These are phyloP conservation scores for Schrankia costaestrigalis DNA, from an alignment of 2,888 invertebrate genomes.

Conservation along the genomic window DNA sequence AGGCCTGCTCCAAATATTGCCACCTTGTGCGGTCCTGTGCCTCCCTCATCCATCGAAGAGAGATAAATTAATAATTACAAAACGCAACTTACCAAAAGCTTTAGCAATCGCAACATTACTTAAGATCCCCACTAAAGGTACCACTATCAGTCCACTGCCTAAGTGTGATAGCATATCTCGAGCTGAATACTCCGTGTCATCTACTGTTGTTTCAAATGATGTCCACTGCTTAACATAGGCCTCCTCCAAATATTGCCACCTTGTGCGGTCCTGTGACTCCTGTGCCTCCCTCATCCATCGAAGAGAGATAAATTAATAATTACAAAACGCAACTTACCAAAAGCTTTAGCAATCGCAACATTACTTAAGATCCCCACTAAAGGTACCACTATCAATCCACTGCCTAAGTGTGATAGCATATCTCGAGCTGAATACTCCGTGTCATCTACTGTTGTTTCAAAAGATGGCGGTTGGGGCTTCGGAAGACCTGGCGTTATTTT, in stretches of 20 bases:
- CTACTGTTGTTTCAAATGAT: constrained; percentile 66
- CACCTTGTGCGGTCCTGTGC: no score
- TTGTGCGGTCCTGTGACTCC: no score
- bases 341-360: constrained; percentile 92
- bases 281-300: no score
- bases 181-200: constrained; percentile 74
- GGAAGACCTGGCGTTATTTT: constrained; percentile 83
- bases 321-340: constrained; percentile 80
- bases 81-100: constrained; percentile 89
- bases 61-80: not conserved
- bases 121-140: constrained; percentile 88
- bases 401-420: constrained; percentile 83
- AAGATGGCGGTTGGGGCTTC: constrained; percentile 72
- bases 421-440: constrained; percentile 70
- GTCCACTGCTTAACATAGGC: no score
- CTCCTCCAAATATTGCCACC: no score
- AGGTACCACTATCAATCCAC: constrained; percentile 86
- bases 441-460: constrained; percentile 71
- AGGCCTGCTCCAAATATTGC: no score
- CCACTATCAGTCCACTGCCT: constrained; percentile 84
- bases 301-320: no score
- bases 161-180: constrained; percentile 81
- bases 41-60: no score
- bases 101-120: constrained; percentile 91
- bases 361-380: constrained; percentile 88